Evolutionary conservation across 2,888 invertebrate species (phyloP), one percentile per base, ranked within the genome.

Genomic region (Thelaira solivaga): DNA sequence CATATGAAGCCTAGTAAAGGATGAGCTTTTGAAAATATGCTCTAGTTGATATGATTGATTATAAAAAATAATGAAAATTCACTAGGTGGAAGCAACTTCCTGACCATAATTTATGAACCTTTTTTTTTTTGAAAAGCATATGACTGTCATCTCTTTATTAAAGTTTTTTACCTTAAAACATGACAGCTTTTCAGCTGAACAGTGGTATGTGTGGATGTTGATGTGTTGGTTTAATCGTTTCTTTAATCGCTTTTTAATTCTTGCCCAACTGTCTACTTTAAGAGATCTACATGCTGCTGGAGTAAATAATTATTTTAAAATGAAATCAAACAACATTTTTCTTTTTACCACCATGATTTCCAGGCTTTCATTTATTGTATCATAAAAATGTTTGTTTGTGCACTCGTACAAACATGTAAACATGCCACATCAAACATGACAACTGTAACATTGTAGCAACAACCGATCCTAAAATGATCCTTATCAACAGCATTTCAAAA

Each of bases 81-180:
- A n/a, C n/a, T n/a, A n/a, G n/a, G n/a, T n/a, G n/a, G n/a, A n/a
- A n/a, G n/a, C n/a, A n/a, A n/a, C n/a, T n/a, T n/a, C n/a, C n/a
- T n/a, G n/a, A n/a, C n/a, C n/a, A n/a, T n/a, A n/a, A 39, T 47
- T 26, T 6, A 41, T 53, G 16, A 68, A 26, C 76, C 71, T 76
- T 72, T 67, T 31, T 67, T 55, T 72, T 47, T 78, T 71, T 69
- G 51, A 69, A 39, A 55, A 49, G 51, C 45, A 29, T 18, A 69
- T 69, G 64, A 69, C 77, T 77, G 55, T 71, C 74, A 64, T 69
- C 65, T 69, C 64, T 78, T 65, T 64, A 68, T 73, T 73, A 73
- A 57, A 57, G 62, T 55, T 69, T 59, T 59, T 69, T 53, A 69
- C 74, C 74, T 74, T 61, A 39, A n/a, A n/a, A n/a, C n/a, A n/a